phyloP scores from a whole-genome alignment of 2,797 vertebrate genomes.

The Argya squamiceps region DNA sequence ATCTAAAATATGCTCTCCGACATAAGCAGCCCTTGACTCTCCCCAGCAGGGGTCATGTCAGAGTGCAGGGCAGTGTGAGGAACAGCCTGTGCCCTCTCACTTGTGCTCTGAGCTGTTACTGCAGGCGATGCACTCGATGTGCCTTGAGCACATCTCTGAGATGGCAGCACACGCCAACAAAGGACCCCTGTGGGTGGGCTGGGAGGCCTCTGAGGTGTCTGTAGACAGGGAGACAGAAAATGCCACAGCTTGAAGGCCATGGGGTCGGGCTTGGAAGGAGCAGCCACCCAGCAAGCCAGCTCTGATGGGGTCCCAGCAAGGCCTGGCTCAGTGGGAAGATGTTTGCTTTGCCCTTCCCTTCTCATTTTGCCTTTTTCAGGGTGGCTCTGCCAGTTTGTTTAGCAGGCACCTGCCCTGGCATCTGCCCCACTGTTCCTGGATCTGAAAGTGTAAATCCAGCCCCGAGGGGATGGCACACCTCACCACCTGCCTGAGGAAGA shows the following conservation, averaged over 20 bases:
- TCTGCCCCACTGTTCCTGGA: background rate
- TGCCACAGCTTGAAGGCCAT: background rate
- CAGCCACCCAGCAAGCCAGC: background rate
- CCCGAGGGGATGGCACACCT: fast-evolving
- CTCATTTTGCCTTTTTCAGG: background rate
- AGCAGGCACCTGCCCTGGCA: fast-evolving
- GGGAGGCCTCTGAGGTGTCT: background rate
- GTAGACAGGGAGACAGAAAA: background rate
- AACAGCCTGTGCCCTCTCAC: background rate
- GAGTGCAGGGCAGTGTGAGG: background rate
- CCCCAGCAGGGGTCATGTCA: background rate
- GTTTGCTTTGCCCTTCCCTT: background rate
- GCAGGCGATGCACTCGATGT: fast-evolving
- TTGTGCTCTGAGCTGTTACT: background rate
- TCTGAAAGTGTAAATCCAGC: background rate
- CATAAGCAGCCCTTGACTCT: background rate
- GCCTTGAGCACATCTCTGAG: fast-evolving
- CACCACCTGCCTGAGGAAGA: background rate
- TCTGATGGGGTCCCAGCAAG: background rate
- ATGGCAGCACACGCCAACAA: background rate
- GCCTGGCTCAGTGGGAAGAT: background rate
- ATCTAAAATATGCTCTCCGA: background rate
- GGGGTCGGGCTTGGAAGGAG: background rate
- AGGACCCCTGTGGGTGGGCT: background rate
- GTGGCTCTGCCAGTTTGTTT: background rate